These are phyloP conservation scores for Drosophila triauraria DNA, from an alignment of 1,140 invertebrate species.

Conservation along the genomic window DNA sequence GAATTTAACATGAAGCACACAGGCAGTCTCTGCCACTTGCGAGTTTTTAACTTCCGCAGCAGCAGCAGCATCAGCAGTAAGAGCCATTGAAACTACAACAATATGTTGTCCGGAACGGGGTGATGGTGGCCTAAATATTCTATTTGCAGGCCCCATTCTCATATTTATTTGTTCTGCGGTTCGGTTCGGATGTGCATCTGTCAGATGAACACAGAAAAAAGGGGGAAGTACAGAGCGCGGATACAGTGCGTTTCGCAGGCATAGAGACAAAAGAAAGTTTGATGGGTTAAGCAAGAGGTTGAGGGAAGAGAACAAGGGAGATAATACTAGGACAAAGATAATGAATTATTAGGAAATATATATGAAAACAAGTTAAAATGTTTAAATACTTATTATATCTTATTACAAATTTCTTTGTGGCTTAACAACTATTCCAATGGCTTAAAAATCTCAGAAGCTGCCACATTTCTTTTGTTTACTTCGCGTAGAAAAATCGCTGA, in stretches of 20 bases:
- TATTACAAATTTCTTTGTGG: background rate
- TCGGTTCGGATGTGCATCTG: conserved; percentile 27
- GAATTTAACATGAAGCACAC: conserved; percentile 25
- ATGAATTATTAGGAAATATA: background rate
- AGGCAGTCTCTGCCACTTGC: conserved; percentile 13
- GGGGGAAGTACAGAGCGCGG: conserved; percentile 5
- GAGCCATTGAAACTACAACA: conserved; percentile 21
- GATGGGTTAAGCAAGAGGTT: background rate
- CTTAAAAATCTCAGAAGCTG: background rate
- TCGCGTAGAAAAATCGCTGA: conserved; percentile 11
- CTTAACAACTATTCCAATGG: background rate
- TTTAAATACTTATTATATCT: background rate
- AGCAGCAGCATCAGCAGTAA: background rate
- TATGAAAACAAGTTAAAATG: background rate
- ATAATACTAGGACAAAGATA: too few species aligned
- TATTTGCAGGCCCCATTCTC: conserved; percentile 49
- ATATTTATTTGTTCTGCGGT: conserved; percentile 52
- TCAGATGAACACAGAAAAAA: conserved; percentile 31
- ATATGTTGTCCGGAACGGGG: conserved; percentile 31
- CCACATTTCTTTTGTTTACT: conserved; percentile 5
- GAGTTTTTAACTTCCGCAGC: conserved; percentile 39
- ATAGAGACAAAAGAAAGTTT: conserved; percentile 4
- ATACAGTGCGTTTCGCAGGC: conserved; percentile 4
- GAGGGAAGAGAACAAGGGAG: too few species aligned
- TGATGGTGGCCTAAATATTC: conserved; percentile 50